A percentile compares a stretch with the other conserved stretches of the same genome.
phyloP scores from a whole-genome alignment of 2,888 invertebrate species.

The Noctua comes region DNA sequence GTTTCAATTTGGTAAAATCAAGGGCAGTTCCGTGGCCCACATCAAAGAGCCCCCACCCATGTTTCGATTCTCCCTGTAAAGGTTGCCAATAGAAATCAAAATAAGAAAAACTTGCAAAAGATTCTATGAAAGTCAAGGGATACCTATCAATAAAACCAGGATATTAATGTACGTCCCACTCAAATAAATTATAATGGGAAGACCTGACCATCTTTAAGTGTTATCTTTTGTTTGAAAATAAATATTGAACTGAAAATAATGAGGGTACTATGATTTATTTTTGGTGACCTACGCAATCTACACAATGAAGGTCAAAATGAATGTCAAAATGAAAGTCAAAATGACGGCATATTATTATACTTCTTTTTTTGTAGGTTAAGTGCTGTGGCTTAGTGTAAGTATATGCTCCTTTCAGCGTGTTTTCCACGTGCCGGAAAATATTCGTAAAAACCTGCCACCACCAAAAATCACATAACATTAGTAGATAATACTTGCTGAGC shows the following conservation, averaged over 20 bases:
- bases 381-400: not conserved
- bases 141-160: conserved; percentile 4
- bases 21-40: conserved; percentile 5
- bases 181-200: not conserved
- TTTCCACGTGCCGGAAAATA: not conserved
- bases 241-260: not conserved
- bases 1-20: conserved; percentile 22
- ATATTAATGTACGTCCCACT: not conserved
- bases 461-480: not conserved
- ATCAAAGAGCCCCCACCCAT: conserved; percentile 13
- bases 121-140: not conserved
- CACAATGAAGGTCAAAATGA: not conserved
- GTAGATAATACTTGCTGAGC: not conserved
- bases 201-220: not conserved
- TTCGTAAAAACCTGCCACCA: not conserved
- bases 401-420: not conserved
- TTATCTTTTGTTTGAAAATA: not conserved
- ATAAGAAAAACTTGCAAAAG: conserved; percentile 14
- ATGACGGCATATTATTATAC: not conserved
- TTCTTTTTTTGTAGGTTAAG: not conserved
- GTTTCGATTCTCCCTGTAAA: not conserved
- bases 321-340: not conserved
- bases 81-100: conserved; percentile 13
- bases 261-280: not conserved
- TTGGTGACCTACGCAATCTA: not conserved